phyloP scores from a whole-genome alignment of 2,113 vertebrate genomes.

The Natator depressus region DNA sequence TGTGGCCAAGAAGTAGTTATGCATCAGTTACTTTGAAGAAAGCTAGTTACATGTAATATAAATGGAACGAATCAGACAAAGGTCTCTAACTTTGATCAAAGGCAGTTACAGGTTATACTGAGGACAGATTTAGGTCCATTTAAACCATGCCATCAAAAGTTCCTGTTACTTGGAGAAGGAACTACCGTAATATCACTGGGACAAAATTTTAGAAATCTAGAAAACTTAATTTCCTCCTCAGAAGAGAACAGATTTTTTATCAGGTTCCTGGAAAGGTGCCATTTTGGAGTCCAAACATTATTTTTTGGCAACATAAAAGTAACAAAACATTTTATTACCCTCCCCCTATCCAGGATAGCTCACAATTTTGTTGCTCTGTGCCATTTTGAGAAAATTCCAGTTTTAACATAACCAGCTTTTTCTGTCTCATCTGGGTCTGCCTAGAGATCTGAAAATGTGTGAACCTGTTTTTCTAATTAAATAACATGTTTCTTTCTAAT shows the following conservation, averaged over 20 bases:
- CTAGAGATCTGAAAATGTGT: constrained; percentile 64
- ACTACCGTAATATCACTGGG: not conserved
- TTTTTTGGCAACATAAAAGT: constrained; percentile 44
- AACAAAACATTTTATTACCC: constrained; percentile 42
- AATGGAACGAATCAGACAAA: not conserved
- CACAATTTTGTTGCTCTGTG: not conserved
- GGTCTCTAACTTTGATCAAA: not conserved
- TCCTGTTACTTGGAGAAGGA: not conserved
- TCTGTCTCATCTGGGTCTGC: constrained; percentile 38
- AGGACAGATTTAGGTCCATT: not conserved
- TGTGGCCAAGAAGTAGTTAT: not conserved
- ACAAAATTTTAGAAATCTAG: constrained; percentile 8
- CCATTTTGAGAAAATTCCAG: constrained; percentile 18
- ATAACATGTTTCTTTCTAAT: constrained; percentile 16
- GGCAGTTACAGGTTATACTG: not conserved
- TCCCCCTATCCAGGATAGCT: not conserved
- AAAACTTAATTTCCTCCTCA: constrained; percentile 38
- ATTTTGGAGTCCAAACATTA: constrained; percentile 38
- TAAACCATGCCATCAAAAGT: constrained; percentile 3
- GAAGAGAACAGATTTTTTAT: constrained; percentile 69
- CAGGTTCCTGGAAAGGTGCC: constrained; percentile 64
- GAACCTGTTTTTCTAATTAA: constrained; percentile 63
- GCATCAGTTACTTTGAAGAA: not conserved
- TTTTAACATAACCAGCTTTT: constrained; percentile 11
- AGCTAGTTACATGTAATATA: not conserved